Evolutionary conservation across 2,888 invertebrate genomes (phyloP), one percentile per base, ranked within the genome.

Genomic region (Parnassius apollo): DNA sequence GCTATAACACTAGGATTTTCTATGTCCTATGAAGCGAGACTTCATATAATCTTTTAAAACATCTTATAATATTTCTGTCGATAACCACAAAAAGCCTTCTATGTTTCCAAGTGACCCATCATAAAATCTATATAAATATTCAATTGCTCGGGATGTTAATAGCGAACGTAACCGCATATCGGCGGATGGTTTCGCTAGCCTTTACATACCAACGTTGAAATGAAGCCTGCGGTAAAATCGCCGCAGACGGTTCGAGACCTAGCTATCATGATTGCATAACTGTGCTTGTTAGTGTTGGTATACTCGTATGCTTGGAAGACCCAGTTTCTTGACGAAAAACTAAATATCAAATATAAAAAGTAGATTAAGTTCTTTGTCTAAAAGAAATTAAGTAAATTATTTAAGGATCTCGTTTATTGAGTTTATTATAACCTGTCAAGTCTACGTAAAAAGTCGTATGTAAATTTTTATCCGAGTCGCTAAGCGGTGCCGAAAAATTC

Each of bases 201-300:
- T 54, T 12, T 49, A 48, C 57, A 62, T 57, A 57, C 62, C 62
- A 22, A 53, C 53, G 44, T 49, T 53, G 13, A 44, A 62, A 57
- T 48, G 53, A 48, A 57, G 61, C 52, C 25, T 53, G 52, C 46
- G 22, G 18, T 48, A 57, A 49, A 9, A 49, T 49, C 9, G n/a
- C 42, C 62, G 45, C 22, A 62, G 52, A 25, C 46, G 51, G 13
- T n/a, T 52, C 44, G 3, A 22, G 13, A 51, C n/a, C n/a, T 4
- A 44, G 49, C 42, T 49, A n/a, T 18, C 13, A 2, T 44, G 42
- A 53, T 57, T 57, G 44, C 42, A 57, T 49, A 62, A 62, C 53
- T 53, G 44, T 53, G 45, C 61, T n/a, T 45, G 44, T 42, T 45
- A 9, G 18, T 25, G 42, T 22, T 9, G 22, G n/a, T 44, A 45